Conservation (phyloP, 2,797 vertebrate genomes). For the Iguana delicatissima region DNA sequence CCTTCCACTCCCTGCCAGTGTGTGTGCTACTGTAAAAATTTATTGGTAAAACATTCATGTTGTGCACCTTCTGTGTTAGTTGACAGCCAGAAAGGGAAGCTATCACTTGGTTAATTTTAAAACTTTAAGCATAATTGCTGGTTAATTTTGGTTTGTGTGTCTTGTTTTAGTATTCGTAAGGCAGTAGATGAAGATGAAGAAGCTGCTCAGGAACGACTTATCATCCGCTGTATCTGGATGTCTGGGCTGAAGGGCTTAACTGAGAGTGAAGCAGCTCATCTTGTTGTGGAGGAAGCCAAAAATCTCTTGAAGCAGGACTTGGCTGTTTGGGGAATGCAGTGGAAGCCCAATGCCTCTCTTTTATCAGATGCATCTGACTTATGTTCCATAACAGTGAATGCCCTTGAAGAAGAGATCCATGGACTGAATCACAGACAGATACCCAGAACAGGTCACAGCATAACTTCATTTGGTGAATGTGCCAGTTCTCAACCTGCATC, state of each 20-base stretch:
- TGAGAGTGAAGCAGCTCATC: constrained; percentile 88
- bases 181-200: constrained; percentile 94
- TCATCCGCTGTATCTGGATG: constrained; percentile 88
- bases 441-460: constrained; percentile 51
- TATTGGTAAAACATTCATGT: background rate
- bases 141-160: constrained; percentile 14
- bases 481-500: constrained; percentile 41
- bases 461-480: constrained; percentile 32
- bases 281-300: constrained; percentile 91
- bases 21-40: background rate
- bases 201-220: constrained; percentile 89
- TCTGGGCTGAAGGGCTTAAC: constrained; percentile 89
- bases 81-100: background rate
- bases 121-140: background rate
- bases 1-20: background rate
- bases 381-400: constrained; percentile 50
- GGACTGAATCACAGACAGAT: constrained; percentile 40
- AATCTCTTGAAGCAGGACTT: constrained; percentile 91
- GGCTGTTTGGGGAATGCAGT: constrained; percentile 89
- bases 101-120: background rate
- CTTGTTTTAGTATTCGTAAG: constrained; percentile 77
- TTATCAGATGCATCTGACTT: constrained; percentile 60
- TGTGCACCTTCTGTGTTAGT: background rate
- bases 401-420: constrained; percentile 60
- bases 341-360: constrained; percentile 81